Conservation (phyloP, 1,140 invertebrate genomes). For the Nasonia vitripennis region DNA sequence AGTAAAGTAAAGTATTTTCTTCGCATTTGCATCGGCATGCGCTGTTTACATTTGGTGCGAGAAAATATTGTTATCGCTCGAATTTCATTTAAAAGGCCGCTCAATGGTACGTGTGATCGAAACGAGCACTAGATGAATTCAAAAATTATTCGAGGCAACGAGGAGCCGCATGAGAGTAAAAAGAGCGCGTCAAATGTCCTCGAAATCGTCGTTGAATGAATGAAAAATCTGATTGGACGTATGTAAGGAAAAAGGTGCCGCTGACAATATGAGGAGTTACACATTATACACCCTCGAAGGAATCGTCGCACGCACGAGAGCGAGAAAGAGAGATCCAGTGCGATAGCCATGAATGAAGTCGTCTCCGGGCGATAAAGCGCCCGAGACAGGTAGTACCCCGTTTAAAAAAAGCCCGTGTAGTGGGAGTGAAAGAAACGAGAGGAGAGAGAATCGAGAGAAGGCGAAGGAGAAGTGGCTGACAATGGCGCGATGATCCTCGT, state of each 20-base stretch:
- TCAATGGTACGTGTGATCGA: background rate
- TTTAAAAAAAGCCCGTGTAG: constrained; percentile 11
- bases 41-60: background rate
- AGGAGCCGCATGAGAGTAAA: background rate
- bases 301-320: constrained; percentile 4
- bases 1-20: too few species aligned
- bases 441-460: constrained; percentile 1
- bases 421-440: constrained; percentile 42
- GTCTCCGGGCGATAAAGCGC: constrained; percentile 45
- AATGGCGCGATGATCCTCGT: constrained; percentile 49
- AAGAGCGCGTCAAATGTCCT: background rate
- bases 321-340: background rate
- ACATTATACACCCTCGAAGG: constrained; percentile 9
- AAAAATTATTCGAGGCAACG: background rate
- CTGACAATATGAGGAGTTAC: constrained; percentile 36
- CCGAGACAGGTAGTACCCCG: constrained; percentile 36
- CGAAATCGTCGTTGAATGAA: background rate
- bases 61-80: background rate
- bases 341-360: constrained; percentile 44
- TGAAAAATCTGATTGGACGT: constrained; percentile 45
- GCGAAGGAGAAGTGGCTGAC: constrained; percentile 46
- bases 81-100: background rate
- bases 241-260: constrained; percentile 3
- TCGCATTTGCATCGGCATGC: background rate
- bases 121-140: background rate